Evolutionary conservation across 2,888 invertebrate genomes (phyloP).

Genomic region (Drosophila anomelani): DNA sequence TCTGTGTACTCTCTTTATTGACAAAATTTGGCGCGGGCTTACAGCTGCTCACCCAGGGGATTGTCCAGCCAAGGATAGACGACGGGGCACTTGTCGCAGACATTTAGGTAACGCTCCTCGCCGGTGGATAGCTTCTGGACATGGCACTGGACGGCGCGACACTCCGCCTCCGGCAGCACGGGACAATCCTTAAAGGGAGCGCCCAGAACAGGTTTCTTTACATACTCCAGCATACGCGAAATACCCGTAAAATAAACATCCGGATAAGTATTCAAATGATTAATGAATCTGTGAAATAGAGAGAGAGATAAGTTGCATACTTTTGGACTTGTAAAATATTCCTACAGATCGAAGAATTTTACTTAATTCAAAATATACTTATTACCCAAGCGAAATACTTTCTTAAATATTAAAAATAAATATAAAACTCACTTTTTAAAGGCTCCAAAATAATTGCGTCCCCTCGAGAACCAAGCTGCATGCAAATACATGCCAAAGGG

Average conservation of each 20-base stretch:
- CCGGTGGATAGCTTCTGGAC: constrained; percentile 73
- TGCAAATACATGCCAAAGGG: constrained; percentile 17
- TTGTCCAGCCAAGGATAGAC: constrained; percentile 87
- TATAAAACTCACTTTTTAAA: constrained; percentile 82
- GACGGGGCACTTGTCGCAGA: constrained; percentile 85
- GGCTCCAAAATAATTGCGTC: constrained; percentile 85
- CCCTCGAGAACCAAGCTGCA: constrained; percentile 85
- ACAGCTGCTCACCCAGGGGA: constrained; percentile 84
- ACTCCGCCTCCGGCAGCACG: constrained; percentile 62
- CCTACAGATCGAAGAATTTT: background rate
- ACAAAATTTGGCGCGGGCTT: constrained; percentile 18
- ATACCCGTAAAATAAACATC: constrained; percentile 87
- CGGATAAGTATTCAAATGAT: constrained; percentile 85
- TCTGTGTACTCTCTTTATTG: constrained; percentile 59
- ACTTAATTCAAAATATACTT: background rate
- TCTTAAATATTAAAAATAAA: background rate
- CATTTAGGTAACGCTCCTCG: constrained; percentile 85
- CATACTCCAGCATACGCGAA: constrained; percentile 80
- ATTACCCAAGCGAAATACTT: background rate
- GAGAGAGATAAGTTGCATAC: background rate
- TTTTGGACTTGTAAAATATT: background rate
- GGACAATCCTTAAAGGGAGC: constrained; percentile 81
- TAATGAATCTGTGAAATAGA: constrained; percentile 86
- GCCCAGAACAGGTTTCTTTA: constrained; percentile 78
- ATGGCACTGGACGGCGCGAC: constrained; percentile 76